Conservation (phyloP, 2,113 vertebrate genomes). For the Natator depressus region DNA sequence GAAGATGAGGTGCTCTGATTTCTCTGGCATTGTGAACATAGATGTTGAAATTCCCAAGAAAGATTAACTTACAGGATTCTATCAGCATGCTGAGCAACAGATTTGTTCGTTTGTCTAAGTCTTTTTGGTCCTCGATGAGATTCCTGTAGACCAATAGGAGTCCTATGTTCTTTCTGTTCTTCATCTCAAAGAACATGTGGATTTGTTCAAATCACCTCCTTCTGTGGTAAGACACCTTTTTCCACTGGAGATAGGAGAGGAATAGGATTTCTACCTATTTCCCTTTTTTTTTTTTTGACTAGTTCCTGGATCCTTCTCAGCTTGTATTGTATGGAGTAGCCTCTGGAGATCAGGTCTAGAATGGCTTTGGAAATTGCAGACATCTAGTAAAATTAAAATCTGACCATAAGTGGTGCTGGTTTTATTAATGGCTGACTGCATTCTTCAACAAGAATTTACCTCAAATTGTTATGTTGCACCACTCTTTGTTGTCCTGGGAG, state of each 20-base stretch:
- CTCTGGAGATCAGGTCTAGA: slow-evolving; percentile 5
- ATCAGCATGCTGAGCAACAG: no score
- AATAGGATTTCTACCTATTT: neutral
- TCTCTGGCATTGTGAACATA: no score
- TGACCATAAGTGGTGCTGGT: slow-evolving; percentile 5
- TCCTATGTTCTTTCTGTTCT: neutral
- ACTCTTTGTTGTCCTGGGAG: slow-evolving; percentile 1
- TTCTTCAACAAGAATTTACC: neutral
- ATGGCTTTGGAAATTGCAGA: neutral
- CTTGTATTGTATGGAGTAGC: neutral
- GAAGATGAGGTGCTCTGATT: no score
- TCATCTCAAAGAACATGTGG: neutral
- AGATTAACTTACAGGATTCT: no score
- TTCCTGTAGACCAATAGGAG: neutral
- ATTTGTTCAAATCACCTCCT: slow-evolving; percentile 14
- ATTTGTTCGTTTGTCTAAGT: no score
- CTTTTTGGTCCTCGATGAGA: neutral
- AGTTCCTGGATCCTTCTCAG: neutral
- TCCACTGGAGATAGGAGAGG: neutral
- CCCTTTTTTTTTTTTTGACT: neutral
- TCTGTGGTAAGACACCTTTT: neutral
- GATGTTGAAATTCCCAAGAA: no score
- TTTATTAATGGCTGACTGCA: slow-evolving; percentile 15
- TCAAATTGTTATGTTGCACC: neutral
- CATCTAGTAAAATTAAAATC: neutral